These are phyloP conservation scores for Drosophila imparisetae DNA, from an alignment of 2,888 invertebrate species.

Conservation along the genomic window DNA sequence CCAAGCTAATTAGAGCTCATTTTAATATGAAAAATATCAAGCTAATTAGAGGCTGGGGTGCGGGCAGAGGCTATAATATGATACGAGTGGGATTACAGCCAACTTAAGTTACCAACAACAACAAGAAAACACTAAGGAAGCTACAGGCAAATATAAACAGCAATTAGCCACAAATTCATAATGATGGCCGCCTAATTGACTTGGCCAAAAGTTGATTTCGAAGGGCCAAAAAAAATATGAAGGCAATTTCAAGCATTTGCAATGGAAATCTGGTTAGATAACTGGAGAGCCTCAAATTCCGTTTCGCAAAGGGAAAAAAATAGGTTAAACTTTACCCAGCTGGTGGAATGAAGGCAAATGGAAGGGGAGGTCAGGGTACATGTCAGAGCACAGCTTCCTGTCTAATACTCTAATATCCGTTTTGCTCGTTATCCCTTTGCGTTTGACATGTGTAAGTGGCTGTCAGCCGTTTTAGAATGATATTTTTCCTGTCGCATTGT, in stretches of 20 bases:
- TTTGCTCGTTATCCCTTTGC: conserved; percentile 78
- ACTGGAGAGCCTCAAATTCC: conserved; percentile 27
- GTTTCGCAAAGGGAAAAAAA: conserved; percentile 1
- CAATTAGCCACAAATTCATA: conserved; percentile 54
- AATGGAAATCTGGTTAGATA: conserved; percentile 22
- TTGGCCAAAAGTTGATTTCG: conserved; percentile 35
- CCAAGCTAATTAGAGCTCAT: conserved; percentile 60
- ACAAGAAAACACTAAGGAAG: conserved; percentile 4
- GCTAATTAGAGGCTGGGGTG: conserved; percentile 30
- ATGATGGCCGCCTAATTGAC: conserved; percentile 52
- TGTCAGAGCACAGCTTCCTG: conserved; percentile 69
- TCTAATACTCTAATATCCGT: conserved; percentile 79
- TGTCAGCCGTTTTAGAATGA: conserved; percentile 78
- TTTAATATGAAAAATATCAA: conserved; percentile 56
- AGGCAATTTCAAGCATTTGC: conserved; percentile 47
- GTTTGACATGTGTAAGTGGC: conserved; percentile 80
- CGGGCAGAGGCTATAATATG: neutral
- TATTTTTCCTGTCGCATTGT: conserved; percentile 64
- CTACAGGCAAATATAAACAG: conserved; percentile 55
- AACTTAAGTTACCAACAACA: conserved; percentile 45
- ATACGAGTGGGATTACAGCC: conserved; percentile 10
- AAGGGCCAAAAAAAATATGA: conserved; percentile 32
- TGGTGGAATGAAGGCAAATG: conserved; percentile 24
- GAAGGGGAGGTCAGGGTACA: conserved; percentile 32
- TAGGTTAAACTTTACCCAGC: conserved; percentile 42